These are phyloP conservation scores for Drosophila ohnishii DNA, from an alignment of 1,140 invertebrate genomes.

Conservation along the genomic window DNA sequence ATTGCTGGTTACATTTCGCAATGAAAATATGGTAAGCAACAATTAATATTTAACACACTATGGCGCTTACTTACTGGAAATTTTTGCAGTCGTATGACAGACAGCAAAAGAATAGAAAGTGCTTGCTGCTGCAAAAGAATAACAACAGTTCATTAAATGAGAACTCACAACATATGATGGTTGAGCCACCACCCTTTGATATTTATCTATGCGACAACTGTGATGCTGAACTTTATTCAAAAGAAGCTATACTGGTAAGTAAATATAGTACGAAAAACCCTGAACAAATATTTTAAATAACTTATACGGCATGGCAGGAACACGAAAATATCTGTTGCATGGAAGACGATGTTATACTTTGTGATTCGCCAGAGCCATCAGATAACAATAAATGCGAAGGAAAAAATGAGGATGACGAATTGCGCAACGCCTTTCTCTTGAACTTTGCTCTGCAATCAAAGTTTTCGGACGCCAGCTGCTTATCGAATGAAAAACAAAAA, in stretches of 20 bases:
- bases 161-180: constrained; percentile 83
- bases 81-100: constrained; percentile 77
- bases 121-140: constrained; percentile 72
- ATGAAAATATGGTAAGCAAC: constrained; percentile 87
- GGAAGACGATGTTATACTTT: constrained; percentile 81
- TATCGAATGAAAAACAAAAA: constrained; percentile 55
- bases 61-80: neutral
- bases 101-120: constrained; percentile 71
- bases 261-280: neutral
- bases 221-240: constrained; percentile 86
- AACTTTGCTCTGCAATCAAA: constrained; percentile 76
- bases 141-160: constrained; percentile 78
- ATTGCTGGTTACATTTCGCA: constrained; percentile 89
- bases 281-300: neutral
- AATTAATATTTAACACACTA: neutral
- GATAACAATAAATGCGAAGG: constrained; percentile 48
- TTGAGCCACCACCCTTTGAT: constrained; percentile 85
- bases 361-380: constrained; percentile 75
- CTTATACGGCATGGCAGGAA: constrained; percentile 79
- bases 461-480: constrained; percentile 30
- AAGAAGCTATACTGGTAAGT: constrained; percentile 85
- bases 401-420: constrained; percentile 68
- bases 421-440: constrained; percentile 72
- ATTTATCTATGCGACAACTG: constrained; percentile 90
- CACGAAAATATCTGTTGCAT: constrained; percentile 84